Conservation (phyloP, 2,888 invertebrate genomes). For the Ecliptopera silaceata region DNA sequence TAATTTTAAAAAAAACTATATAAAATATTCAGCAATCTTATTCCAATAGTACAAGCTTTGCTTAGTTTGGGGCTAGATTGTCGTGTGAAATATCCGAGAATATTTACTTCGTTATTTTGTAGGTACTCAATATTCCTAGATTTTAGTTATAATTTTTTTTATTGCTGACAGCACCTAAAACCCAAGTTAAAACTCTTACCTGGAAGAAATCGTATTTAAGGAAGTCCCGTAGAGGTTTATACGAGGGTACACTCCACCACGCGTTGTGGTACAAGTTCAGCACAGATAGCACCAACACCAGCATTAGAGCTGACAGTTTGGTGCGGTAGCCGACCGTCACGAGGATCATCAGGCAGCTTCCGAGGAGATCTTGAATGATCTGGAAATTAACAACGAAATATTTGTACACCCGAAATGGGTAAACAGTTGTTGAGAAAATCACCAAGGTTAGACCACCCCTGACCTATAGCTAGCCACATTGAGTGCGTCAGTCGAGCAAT, state of each 20-base stretch:
- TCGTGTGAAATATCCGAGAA: neutral
- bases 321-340: constrained; percentile 99
- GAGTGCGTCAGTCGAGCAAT: too few species aligned
- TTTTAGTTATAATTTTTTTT: too few species aligned
- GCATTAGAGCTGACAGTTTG: constrained; percentile 96
- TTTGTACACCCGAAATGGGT: too few species aligned
- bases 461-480: too few species aligned
- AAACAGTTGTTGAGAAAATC: too few species aligned
- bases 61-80: neutral
- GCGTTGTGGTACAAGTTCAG: constrained; percentile 99
- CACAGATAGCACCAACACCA: constrained; percentile 93
- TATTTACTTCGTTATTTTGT: too few species aligned
- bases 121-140: too few species aligned
- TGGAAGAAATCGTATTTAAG: constrained; percentile 99
- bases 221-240: constrained; percentile 98
- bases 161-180: too few species aligned
- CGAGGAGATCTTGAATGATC: constrained; percentile 96
- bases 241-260: constrained; percentile 98
- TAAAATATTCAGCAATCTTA: too few species aligned
- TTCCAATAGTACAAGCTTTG: neutral
- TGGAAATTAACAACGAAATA: constrained; percentile 48
- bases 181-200: constrained; percentile 76
- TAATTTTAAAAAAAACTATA: too few species aligned
- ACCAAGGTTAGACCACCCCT: too few species aligned
- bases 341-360: constrained; percentile 96